Percentiles rank a stretch among this genome's conserved stretches.
Evolutionary conservation across 2,113 vertebrate species (phyloP).

Genomic region (Gymnogyps californianus): DNA sequence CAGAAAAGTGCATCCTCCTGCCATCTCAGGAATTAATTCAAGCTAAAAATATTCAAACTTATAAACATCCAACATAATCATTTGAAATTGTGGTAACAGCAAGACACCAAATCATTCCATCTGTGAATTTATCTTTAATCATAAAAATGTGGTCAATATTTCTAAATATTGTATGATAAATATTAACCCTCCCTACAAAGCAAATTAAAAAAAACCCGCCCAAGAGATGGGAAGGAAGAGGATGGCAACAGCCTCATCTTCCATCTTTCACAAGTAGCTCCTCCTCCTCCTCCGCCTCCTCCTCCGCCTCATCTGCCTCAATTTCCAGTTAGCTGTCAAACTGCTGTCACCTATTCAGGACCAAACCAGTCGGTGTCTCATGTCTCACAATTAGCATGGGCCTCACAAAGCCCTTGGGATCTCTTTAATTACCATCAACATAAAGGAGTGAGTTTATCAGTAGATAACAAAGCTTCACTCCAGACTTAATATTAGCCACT

Average conservation of each 20-base stretch:
- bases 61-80: background rate
- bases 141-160: too few species aligned
- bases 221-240: too few species aligned
- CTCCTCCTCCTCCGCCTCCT: too few species aligned
- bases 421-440: conserved; percentile 96
- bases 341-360: conserved; percentile 72
- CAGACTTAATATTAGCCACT: conserved; percentile 97
- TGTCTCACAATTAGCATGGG: conserved; percentile 88
- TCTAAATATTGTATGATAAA: too few species aligned
- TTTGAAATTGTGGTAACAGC: background rate
- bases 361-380: conserved; percentile 88
- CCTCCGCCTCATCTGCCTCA: too few species aligned
- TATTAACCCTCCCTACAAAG: too few species aligned
- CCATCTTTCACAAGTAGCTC: too few species aligned
- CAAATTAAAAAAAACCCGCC: too few species aligned
- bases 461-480: conserved; percentile 91
- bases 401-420: conserved; percentile 81
- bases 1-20: background rate
- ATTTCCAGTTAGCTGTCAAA: too few species aligned
- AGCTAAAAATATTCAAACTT: background rate
- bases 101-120: too few species aligned
- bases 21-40: background rate
- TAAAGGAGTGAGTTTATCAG: conserved; percentile 94
- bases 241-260: too few species aligned
- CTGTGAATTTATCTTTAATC: too few species aligned